A percentile compares a stretch with the other conserved stretches of the same genome.
These are phyloP conservation scores for Danio choprae DNA, from an alignment of 2,797 vertebrate species.

Conservation along the genomic window DNA sequence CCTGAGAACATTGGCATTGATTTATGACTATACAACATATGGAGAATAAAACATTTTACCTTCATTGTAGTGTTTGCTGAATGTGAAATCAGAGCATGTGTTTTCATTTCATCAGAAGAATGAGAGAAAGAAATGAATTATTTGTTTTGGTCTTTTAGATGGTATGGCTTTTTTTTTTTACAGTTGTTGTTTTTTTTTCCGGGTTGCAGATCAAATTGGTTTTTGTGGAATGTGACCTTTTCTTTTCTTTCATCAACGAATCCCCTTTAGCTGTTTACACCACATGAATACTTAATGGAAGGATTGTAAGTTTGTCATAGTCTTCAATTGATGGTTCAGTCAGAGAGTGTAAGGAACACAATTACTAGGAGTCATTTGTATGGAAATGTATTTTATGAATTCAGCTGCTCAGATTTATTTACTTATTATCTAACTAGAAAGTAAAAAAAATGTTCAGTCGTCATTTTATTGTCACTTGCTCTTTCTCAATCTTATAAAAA, in stretches of 20 bases:
- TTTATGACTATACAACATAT: conserved; percentile 22
- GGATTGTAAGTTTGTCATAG: conserved; percentile 25
- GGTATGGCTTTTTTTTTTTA: conserved; percentile 15
- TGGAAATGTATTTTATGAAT: not conserved
- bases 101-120: conserved; percentile 11
- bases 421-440: not conserved
- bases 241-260: conserved; percentile 39
- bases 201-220: conserved; percentile 37
- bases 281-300: conserved; percentile 39
- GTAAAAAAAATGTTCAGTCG: not conserved
- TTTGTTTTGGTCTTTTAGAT: conserved; percentile 42
- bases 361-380: conserved; percentile 2
- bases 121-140: conserved; percentile 5
- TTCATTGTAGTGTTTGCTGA: conserved; percentile 2
- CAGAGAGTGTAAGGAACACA: not conserved
- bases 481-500: not conserved
- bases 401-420: conserved; percentile 4
- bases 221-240: conserved; percentile 50
- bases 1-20: not conserved
- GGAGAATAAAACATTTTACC: conserved; percentile 3
- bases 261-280: conserved; percentile 26
- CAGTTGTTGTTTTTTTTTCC: conserved; percentile 23
- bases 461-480: conserved; percentile 8
- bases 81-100: conserved; percentile 12
- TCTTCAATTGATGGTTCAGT: not conserved